Evolutionary conservation across 2,888 invertebrate genomes (phyloP).

Genomic region (Rotaria socialis): DNA sequence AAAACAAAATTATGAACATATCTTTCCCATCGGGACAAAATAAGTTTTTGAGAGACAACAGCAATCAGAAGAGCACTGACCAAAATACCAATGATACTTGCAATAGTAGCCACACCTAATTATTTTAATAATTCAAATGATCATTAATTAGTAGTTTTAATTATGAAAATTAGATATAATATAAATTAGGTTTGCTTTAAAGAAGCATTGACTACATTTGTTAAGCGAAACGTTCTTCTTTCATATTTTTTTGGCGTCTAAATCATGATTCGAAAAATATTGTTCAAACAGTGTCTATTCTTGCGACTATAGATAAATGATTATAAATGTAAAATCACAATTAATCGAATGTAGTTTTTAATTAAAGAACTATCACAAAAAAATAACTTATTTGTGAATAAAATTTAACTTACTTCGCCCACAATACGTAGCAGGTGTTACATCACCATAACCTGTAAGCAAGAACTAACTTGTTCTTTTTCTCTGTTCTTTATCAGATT

Average conservation of each 20-base stretch:
- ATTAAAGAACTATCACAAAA: no score
- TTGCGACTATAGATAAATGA: no score
- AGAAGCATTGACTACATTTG: no score
- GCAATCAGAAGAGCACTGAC: slow-evolving; percentile 58
- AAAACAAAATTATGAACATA: slow-evolving; percentile 59
- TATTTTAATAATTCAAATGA: not conserved
- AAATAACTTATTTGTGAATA: no score
- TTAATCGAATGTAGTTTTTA: no score
- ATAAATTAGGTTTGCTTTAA: no score
- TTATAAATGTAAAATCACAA: no score
- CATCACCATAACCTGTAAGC: slow-evolving; percentile 54
- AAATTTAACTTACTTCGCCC: slow-evolving; percentile 51
- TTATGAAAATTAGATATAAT: no score
- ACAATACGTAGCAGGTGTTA: slow-evolving; percentile 57
- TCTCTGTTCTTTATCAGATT: not conserved
- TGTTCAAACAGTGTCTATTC: not conserved
- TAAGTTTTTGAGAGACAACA: slow-evolving; percentile 53
- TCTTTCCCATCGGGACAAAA: slow-evolving; percentile 56
- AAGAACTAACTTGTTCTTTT: not conserved
- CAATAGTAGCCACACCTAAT: not conserved
- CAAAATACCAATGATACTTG: slow-evolving; percentile 55
- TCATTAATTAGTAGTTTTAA: no score
- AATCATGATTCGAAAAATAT: not conserved
- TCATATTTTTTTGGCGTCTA: not conserved
- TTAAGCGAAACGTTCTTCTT: no score